These are phyloP conservation scores for Babylonia areolata DNA, from an alignment of 1,140 invertebrate species.

Conservation along the genomic window DNA sequence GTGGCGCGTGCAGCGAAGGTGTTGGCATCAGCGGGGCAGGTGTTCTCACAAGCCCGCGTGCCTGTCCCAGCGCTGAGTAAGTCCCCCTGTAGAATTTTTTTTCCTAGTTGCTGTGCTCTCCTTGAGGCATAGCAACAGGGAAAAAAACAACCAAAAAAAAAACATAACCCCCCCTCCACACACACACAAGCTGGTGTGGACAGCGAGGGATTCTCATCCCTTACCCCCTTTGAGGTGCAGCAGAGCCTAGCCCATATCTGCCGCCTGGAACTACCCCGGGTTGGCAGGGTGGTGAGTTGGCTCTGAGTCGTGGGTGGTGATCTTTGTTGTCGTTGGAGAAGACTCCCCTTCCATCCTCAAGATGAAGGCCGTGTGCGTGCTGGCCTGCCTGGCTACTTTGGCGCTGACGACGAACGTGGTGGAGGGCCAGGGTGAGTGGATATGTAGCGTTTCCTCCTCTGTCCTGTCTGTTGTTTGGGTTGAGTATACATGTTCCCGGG, in stretches of 20 bases:
- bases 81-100: not conserved
- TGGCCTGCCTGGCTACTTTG: not conserved
- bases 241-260: not conserved
- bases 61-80: not conserved
- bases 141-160: no score
- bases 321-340: no score
- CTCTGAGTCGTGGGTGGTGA: not conserved
- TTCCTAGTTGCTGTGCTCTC: not conserved
- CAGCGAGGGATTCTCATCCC: not conserved
- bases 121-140: not conserved
- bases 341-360: no score
- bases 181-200: not conserved
- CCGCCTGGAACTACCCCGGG: not conserved
- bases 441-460: not conserved
- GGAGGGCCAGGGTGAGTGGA: slow-evolving; percentile 9
- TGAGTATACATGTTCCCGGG: not conserved
- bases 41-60: not conserved
- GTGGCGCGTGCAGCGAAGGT: not conserved
- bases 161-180: no score
- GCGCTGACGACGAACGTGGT: not conserved
- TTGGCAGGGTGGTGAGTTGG: not conserved
- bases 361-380: not conserved
- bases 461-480: not conserved
- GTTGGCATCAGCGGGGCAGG: not conserved
- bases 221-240: not conserved